Percentiles rank a stretch among this genome's conserved stretches.
Evolutionary conservation across 2,113 vertebrate genomes (phyloP).

Genomic region (Gymnobelideus leadbeateri): DNA sequence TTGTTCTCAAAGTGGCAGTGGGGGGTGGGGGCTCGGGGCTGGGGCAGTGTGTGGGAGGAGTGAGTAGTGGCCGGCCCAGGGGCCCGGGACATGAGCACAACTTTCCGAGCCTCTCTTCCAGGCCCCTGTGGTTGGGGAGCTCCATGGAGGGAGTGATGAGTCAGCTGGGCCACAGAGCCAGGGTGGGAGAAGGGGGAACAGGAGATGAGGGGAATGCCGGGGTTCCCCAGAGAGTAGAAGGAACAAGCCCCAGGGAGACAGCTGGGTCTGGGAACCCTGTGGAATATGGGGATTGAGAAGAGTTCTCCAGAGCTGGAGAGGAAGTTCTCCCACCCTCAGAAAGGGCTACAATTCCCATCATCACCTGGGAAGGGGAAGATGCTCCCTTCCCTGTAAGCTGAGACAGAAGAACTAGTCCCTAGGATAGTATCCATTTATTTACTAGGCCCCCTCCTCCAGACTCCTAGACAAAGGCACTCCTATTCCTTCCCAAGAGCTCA

Average conservation of each 20-base stretch:
- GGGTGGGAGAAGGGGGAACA: constrained; percentile 28
- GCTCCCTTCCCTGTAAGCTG: neutral
- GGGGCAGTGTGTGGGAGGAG: constrained; percentile 48
- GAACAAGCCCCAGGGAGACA: constrained; percentile 39
- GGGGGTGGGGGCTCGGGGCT: constrained; percentile 59
- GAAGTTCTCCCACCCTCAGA: neutral
- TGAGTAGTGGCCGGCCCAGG: constrained; percentile 73
- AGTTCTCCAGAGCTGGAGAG: neutral
- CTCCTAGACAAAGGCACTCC: no score
- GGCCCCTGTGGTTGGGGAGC: constrained; percentile 82
- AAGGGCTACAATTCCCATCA: neutral
- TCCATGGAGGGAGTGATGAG: constrained; percentile 80
- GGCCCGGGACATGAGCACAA: constrained; percentile 79
- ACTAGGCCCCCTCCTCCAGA: neutral
- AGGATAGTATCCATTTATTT: neutral
- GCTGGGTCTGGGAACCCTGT: constrained; percentile 34
- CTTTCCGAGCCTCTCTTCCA: constrained; percentile 79
- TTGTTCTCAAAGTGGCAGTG: constrained; percentile 36
- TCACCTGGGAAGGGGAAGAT: neutral
- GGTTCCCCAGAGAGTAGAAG: constrained; percentile 68
- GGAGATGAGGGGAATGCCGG: constrained; percentile 43
- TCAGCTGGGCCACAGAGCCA: constrained; percentile 74
- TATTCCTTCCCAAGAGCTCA: neutral
- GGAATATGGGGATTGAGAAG: neutral
- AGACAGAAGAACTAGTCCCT: neutral